phyloP scores from a whole-genome alignment of 2,113 vertebrate species.

The Chloropsis hardwickii region DNA sequence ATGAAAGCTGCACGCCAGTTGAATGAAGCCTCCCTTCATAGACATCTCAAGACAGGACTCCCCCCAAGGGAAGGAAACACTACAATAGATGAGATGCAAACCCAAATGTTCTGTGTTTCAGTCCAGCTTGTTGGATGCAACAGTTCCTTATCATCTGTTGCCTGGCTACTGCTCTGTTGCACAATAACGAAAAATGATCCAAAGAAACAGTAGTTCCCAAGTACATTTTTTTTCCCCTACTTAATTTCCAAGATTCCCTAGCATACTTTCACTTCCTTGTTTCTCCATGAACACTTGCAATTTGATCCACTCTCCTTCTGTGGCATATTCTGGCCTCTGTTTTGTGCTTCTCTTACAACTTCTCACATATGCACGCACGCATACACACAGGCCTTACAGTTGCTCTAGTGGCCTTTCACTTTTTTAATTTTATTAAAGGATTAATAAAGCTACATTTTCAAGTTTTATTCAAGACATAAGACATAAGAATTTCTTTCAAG shows the following conservation, averaged over 20 bases:
- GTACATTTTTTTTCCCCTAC: background rate
- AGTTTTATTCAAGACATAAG: background rate
- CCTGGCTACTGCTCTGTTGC: background rate
- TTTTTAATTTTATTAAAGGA: background rate
- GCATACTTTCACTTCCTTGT: background rate
- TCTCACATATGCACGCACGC: fast-evolving
- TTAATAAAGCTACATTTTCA: background rate
- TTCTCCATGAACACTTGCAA: background rate
- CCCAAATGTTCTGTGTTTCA: background rate
- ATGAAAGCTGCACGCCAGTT: background rate
- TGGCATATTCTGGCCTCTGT: background rate
- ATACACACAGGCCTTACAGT: background rate
- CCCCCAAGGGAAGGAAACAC: background rate
- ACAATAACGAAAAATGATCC: background rate
- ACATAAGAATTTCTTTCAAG: background rate
- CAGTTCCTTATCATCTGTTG: background rate
- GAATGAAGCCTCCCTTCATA: background rate
- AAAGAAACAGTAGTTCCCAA: background rate
- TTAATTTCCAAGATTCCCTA: background rate
- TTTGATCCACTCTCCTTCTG: background rate
- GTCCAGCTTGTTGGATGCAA: background rate
- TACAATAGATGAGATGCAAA: background rate
- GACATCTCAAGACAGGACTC: background rate
- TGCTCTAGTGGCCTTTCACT: background rate
- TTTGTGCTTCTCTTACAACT: background rate